These are phyloP conservation scores for Sphaeridia pumilis DNA, from an alignment of 2,888 invertebrate genomes.

Conservation along the genomic window DNA sequence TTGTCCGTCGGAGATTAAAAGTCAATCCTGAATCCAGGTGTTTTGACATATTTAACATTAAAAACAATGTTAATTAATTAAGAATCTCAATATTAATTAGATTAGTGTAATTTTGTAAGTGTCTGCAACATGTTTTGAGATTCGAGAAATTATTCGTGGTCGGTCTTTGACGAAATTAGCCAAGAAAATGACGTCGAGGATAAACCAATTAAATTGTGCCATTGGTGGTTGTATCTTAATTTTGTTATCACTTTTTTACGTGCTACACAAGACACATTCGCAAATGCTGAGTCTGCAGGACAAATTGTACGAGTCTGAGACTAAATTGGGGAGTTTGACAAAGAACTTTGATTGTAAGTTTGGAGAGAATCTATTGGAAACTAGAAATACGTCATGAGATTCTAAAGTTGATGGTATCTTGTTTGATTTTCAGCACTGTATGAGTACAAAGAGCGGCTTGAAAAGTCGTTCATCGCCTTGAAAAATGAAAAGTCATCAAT, in stretches of 20 bases:
- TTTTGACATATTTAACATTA: too few species aligned
- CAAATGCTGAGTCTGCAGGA: constrained; percentile 18
- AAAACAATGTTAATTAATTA: too few species aligned
- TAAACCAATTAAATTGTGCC: constrained; percentile 27
- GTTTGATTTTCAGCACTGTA: constrained; percentile 20
- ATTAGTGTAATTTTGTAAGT: too few species aligned
- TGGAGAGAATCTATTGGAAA: constrained; percentile 1
- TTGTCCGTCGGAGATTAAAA: too few species aligned
- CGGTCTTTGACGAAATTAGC: not conserved
- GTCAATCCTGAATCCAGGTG: too few species aligned
- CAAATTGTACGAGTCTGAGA: constrained; percentile 15
- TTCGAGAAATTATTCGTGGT: not conserved
- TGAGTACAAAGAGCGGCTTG: constrained; percentile 33
- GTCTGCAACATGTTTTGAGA: too few species aligned
- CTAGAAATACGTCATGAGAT: not conserved
- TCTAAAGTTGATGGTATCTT: not conserved
- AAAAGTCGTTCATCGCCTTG: constrained; percentile 26
- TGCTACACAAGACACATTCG: constrained; percentile 27
- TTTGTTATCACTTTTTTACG: constrained; percentile 21
- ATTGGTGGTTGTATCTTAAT: constrained; percentile 21
- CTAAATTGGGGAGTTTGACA: constrained; percentile 19
- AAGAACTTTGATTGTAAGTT: constrained; percentile 32
- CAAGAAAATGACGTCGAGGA: constrained; percentile 16
- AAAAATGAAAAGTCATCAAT: constrained; percentile 26
- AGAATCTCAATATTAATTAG: too few species aligned